Evolutionary conservation across 2,113 vertebrate species (phyloP).

Genomic region (Takifugu flavidus): DNA sequence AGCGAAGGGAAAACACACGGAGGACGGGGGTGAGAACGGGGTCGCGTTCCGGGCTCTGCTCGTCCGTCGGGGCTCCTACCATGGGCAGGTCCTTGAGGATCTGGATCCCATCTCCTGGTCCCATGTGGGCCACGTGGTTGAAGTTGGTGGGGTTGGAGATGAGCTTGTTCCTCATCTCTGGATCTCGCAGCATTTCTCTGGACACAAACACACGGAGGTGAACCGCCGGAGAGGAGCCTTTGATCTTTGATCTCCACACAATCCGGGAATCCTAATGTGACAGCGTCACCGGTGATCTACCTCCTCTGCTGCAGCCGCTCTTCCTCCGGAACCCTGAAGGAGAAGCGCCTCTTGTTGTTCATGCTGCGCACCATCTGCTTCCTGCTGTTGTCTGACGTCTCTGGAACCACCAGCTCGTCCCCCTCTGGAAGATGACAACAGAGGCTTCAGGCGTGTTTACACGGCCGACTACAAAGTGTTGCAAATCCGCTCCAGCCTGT

Average conservation of each 20-base stretch:
- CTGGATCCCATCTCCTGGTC: slow-evolving; percentile 97
- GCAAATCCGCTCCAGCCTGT: not conserved
- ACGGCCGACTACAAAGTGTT: not conserved
- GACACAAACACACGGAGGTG: slow-evolving; percentile 43
- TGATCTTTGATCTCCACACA: too few species aligned
- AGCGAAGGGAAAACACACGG: slow-evolving; percentile 21
- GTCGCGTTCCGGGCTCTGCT: not conserved
- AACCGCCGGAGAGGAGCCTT: not conserved
- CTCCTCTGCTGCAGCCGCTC: slow-evolving; percentile 96
- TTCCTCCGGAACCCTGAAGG: slow-evolving; percentile 94
- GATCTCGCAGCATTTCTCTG: slow-evolving; percentile 98
- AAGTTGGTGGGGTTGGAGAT: slow-evolving; percentile 99
- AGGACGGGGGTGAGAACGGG: slow-evolving; percentile 43
- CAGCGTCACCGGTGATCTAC: slow-evolving; percentile 54
- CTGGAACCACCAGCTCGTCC: slow-evolving; percentile 94
- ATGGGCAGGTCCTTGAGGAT: slow-evolving; percentile 97
- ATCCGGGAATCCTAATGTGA: too few species aligned
- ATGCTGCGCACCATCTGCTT: slow-evolving; percentile 98
- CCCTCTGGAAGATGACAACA: slow-evolving; percentile 80
- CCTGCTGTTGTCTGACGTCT: slow-evolving; percentile 95
- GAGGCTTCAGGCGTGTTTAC: slow-evolving; percentile 8
- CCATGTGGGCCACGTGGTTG: slow-evolving; percentile 99
- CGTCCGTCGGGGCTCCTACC: slow-evolving; percentile 69
- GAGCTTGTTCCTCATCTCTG: slow-evolving; percentile 98
- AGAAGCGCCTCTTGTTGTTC: slow-evolving; percentile 96